Evolutionary conservation across 2,113 vertebrate species (phyloP).

Genomic region (Tamias sibiricus): DNA sequence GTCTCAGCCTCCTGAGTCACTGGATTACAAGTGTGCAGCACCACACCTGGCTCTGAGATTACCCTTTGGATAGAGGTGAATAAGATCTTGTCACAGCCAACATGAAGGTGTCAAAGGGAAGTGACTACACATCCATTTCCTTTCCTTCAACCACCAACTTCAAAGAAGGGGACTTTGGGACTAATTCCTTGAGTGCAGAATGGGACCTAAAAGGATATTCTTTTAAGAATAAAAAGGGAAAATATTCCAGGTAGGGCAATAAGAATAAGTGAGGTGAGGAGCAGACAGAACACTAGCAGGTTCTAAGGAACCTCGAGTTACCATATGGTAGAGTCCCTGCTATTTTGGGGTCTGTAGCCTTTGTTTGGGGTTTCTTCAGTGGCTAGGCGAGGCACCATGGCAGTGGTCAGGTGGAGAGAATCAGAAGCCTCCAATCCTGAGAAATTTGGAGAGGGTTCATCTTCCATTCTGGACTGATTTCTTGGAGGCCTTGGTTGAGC

Average conservation of each 20-base stretch:
- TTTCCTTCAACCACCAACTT: background rate
- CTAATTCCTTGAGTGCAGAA: background rate
- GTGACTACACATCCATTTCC: background rate
- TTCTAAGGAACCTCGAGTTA: background rate
- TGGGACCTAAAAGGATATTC: background rate
- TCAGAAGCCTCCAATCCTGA: background rate
- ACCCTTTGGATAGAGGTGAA: background rate
- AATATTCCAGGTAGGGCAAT: background rate
- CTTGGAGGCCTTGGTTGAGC: background rate
- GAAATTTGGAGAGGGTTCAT: background rate
- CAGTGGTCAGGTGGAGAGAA: background rate
- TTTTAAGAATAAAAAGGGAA: background rate
- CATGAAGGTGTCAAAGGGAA: background rate
- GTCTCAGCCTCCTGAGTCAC: no score
- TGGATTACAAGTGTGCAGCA: no score
- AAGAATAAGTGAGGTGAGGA: background rate
- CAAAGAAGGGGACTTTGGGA: background rate
- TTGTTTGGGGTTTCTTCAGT: background rate
- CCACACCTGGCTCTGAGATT: no score
- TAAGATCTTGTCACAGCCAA: background rate
- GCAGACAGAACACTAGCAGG: background rate
- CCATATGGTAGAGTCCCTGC: background rate
- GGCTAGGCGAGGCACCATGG: accelerated
- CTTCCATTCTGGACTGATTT: background rate
- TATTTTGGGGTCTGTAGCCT: background rate